Conservation (phyloP, 2,888 invertebrate species). For the Eupithecia centaureata region DNA sequence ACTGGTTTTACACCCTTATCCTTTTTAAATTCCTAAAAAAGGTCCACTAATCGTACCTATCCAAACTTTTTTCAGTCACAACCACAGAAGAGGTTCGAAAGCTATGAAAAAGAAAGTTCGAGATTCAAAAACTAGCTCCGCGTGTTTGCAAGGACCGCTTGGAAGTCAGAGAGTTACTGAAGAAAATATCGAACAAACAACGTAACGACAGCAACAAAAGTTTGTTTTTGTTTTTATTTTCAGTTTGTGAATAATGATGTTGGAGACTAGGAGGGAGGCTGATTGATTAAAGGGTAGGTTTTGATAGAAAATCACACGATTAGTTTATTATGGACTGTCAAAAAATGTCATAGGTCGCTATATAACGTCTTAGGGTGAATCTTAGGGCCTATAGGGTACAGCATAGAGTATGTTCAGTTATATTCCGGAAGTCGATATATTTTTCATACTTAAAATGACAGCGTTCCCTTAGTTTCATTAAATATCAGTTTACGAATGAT, state of each 20-base stretch:
- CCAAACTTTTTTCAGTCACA: constrained; percentile 1
- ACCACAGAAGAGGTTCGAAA: background rate
- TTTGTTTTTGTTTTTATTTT: background rate
- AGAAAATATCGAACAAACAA: constrained; percentile 45
- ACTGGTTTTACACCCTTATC: background rate
- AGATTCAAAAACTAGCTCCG: constrained; percentile 25
- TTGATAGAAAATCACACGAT: background rate
- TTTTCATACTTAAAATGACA: no score
- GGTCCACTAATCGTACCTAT: background rate
- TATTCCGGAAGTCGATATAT: no score
- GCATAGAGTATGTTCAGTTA: no score
- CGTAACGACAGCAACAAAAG: constrained; percentile 35
- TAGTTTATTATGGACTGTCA: background rate
- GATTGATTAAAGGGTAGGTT: background rate
- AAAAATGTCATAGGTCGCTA: background rate
- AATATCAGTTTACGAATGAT: no score
- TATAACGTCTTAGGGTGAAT: no score
- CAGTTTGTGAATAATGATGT: background rate
- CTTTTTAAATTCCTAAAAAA: background rate
- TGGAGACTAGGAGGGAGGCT: background rate
- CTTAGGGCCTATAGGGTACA: no score
- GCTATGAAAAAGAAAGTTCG: background rate
- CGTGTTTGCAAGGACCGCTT: constrained; percentile 33
- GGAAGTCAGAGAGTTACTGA: constrained; percentile 43
- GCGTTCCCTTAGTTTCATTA: no score